Evolutionary conservation across 1,140 invertebrate species (phyloP).

Genomic region (Aradophagus sp.): DNA sequence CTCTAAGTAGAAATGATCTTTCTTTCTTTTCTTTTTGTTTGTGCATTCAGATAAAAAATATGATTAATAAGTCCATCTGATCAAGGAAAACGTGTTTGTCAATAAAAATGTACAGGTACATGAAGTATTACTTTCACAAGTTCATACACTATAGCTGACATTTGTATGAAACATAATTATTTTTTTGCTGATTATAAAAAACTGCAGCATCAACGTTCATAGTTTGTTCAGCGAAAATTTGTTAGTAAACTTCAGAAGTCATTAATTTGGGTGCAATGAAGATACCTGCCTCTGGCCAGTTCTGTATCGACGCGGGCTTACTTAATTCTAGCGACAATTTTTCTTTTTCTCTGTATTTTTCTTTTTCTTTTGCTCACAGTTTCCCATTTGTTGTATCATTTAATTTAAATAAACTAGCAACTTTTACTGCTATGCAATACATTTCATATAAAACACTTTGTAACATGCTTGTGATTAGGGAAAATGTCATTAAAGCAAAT

Average conservation of each 20-base stretch:
- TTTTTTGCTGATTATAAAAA: slow-evolving; percentile 1
- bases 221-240: slow-evolving; percentile 42
- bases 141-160: neutral
- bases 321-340: slow-evolving; percentile 59
- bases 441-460: slow-evolving; percentile 14
- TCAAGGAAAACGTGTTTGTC: no score
- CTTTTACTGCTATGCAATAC: slow-evolving; percentile 1
- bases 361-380: slow-evolving; percentile 43
- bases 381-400: slow-evolving; percentile 17
- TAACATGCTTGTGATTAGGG: slow-evolving; percentile 23
- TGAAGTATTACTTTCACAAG: no score
- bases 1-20: no score
- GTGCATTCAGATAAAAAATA: no score
- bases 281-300: slow-evolving; percentile 78
- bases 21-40: no score
- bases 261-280: slow-evolving; percentile 65
- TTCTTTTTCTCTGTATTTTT: slow-evolving; percentile 50
- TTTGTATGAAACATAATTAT: neutral
- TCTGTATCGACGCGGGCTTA: slow-evolving; percentile 73
- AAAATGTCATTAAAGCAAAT: slow-evolving; percentile 30
- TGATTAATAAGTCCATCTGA: no score
- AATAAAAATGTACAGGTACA: no score
- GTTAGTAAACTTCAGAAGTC: slow-evolving; percentile 62
- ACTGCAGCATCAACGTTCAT: slow-evolving; percentile 1
- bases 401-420: neutral